These are phyloP conservation scores for Bujurquina vittata DNA, from an alignment of 2,113 vertebrate genomes.

Conservation along the genomic window DNA sequence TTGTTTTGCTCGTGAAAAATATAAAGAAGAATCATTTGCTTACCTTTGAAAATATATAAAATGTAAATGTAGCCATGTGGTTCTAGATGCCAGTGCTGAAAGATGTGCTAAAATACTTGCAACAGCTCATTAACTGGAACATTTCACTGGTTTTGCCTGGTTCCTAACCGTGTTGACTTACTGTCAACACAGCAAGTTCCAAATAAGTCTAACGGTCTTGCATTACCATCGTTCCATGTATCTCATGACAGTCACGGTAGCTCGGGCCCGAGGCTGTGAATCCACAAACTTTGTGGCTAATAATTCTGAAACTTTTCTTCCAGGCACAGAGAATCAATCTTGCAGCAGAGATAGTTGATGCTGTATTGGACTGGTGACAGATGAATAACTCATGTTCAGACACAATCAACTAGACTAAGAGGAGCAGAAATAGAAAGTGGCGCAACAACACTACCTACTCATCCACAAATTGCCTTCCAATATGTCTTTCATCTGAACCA, in stretches of 20 bases:
- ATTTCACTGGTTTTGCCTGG: slow-evolving; percentile 27
- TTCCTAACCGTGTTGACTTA: slow-evolving; percentile 24
- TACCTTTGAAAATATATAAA: slow-evolving; percentile 6
- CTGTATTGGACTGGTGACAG: slow-evolving; percentile 38
- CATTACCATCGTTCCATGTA: slow-evolving; percentile 45
- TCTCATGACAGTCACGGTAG: slow-evolving; percentile 24
- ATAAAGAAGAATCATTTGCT: slow-evolving; percentile 9
- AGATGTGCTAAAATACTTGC: slow-evolving; percentile 25
- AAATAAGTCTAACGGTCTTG: slow-evolving; percentile 48
- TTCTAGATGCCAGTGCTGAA: not conserved
- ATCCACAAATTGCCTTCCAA: slow-evolving; percentile 28
- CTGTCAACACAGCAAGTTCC: slow-evolving; percentile 41
- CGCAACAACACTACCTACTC: slow-evolving; percentile 26
- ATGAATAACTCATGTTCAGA: slow-evolving; percentile 48
- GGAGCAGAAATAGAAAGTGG: slow-evolving; percentile 17
- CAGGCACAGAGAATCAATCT: slow-evolving; percentile 34
- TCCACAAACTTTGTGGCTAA: slow-evolving; percentile 31
- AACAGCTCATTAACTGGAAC: slow-evolving; percentile 40
- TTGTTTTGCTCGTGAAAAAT: slow-evolving; percentile 24
- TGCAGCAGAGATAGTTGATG: slow-evolving; percentile 9
- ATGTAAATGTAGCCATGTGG: not conserved
- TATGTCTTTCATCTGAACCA: slow-evolving; percentile 4
- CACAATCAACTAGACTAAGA: slow-evolving; percentile 40
- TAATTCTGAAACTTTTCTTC: slow-evolving; percentile 48
- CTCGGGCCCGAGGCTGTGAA: not conserved